Evolutionary conservation across 2,797 vertebrate genomes (phyloP), one percentile per base, ranked within the genome.

Genomic region (Phrynocephalus guinanensis): DNA sequence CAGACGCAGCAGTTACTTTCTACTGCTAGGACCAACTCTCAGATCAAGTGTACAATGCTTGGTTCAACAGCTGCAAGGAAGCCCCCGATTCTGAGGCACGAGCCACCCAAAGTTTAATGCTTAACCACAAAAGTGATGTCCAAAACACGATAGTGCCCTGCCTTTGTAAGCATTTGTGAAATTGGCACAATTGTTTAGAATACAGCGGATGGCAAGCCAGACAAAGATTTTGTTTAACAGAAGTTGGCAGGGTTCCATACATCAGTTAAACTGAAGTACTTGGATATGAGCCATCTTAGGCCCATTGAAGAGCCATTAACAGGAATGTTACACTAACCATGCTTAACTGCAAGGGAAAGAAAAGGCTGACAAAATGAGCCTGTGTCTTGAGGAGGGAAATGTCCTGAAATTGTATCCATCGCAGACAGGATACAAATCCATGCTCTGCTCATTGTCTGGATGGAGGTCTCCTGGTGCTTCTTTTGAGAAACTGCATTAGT

Each of bases 321-420:
- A 81, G 33, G 87, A 67, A 81, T 76, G 78, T 88, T 85, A 85
- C 44, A 88, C 81, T 88, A 85, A 88, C 81, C 87, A 85, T 88
- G 78, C 76, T 87, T 67, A 70, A 87, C 56, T 71, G 33, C 24
- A 26, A 88, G 11, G 68, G 78, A 85, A 88, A 81, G 83, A 85
- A 88, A 85, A 88, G 16, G 44, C 79, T 88, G 78, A 60, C 79
- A 67, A 82, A 88, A 77, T 50, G 48, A 73, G 60, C 26, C 71
- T 81, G 38, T 38, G 26, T 67, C 60, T 85, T 81, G 78, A n/a
- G 71, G n/a, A 76, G 75, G 71, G 78, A 76, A 76, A 76, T 85
- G 81, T 85, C 60, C 83, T 68, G 71, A 85, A 88, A 76, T 75
- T 76, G 24, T 73, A 85, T 80, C 60, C 56, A 70, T 48, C 48